Conservation (phyloP, 2,888 invertebrate species). For the Dione juno region DNA sequence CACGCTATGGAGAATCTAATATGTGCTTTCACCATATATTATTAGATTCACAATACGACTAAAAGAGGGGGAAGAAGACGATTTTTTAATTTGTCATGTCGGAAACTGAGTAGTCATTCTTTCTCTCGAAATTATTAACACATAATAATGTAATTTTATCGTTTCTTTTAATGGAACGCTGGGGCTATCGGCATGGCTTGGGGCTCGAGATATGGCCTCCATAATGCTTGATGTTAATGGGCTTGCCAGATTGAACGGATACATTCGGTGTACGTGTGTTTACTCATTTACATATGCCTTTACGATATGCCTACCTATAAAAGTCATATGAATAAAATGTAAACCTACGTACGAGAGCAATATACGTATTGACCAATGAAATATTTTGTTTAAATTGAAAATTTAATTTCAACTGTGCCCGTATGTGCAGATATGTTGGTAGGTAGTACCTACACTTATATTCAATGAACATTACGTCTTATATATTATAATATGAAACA, state of each 20-base stretch:
- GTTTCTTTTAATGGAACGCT: conserved; percentile 79
- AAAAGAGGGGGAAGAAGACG: conserved; percentile 58
- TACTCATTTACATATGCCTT: conserved; percentile 40
- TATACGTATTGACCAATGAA: conserved; percentile 30
- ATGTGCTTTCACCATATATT: conserved; percentile 16
- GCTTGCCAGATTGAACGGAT: conserved; percentile 54
- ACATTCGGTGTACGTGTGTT: conserved; percentile 33
- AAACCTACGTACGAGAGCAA: conserved; percentile 37
- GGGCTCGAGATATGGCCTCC: conserved; percentile 70
- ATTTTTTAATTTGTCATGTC: conserved; percentile 69
- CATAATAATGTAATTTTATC: conserved; percentile 83
- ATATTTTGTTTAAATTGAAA: conserved; percentile 31
- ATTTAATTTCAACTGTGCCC: conserved; percentile 5
- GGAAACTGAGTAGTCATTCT: conserved; percentile 61
- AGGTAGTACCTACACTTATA: background rate
- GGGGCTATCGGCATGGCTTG: conserved; percentile 70
- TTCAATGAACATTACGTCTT: conserved; percentile 6
- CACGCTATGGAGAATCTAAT: conserved; percentile 16
- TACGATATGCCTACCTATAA: conserved; percentile 41
- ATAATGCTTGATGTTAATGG: conserved; percentile 79
- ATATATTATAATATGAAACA: background rate
- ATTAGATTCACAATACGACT: conserved; percentile 49
- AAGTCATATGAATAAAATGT: conserved; percentile 35
- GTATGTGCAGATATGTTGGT: background rate
- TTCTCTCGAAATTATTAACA: conserved; percentile 81